Conservation (phyloP, 2,888 invertebrate genomes). For the Cosmopolites sordidus region DNA sequence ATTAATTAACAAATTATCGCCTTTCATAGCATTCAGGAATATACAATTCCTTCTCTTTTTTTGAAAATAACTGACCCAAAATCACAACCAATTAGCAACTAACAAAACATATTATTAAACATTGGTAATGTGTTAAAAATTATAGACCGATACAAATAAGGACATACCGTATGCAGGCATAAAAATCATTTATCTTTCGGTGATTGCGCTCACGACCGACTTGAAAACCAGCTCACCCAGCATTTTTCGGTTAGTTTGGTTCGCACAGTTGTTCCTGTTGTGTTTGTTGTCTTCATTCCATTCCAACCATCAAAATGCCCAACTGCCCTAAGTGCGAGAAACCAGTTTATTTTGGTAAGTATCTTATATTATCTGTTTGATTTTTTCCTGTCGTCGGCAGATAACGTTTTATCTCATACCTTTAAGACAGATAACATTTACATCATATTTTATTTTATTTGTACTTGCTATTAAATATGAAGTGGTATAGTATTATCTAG, state of each 20-base stretch:
- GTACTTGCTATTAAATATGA: too few species aligned
- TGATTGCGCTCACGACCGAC: constrained; percentile 10
- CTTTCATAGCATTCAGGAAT: too few species aligned
- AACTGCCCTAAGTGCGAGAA: constrained; percentile 60
- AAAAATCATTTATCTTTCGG: constrained; percentile 19
- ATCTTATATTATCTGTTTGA: not conserved
- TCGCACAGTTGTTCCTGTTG: not conserved
- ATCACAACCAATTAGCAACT: too few species aligned
- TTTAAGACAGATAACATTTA: too few species aligned
- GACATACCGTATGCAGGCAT: constrained; percentile 16
- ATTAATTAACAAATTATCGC: too few species aligned
- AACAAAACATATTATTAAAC: too few species aligned
- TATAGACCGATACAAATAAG: constrained; percentile 2
- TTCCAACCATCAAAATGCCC: constrained; percentile 48
- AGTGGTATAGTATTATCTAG: too few species aligned
- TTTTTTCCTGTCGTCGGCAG: not conserved
- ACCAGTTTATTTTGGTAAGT: constrained; percentile 59
- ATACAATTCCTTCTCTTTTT: too few species aligned
- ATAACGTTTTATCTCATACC: too few species aligned
- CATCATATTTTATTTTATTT: too few species aligned
- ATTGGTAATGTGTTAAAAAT: not conserved
- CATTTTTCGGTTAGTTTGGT: constrained; percentile 18
- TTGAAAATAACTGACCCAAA: too few species aligned
- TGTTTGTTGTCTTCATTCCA: too few species aligned
- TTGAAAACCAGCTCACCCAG: constrained; percentile 19